These are phyloP conservation scores for Melieria crassipennis DNA, from an alignment of 2,888 invertebrate species.

Conservation along the genomic window DNA sequence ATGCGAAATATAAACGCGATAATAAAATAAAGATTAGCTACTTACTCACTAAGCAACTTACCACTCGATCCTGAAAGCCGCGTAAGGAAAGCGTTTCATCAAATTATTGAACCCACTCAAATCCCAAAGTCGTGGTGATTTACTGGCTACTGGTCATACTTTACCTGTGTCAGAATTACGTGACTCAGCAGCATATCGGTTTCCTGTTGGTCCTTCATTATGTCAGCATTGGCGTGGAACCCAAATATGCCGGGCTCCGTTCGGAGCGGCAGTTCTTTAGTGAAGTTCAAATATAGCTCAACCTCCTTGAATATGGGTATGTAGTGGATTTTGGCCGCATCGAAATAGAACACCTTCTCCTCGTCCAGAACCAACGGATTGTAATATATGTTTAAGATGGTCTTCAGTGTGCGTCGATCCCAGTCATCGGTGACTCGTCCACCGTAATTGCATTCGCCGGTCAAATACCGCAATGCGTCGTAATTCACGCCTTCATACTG, in stretches of 20 bases:
- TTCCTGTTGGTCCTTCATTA: conserved; percentile 90
- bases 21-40: conserved; percentile 52
- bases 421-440: conserved; percentile 96
- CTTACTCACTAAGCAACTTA: conserved; percentile 53
- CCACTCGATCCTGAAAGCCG: conserved; percentile 62
- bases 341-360: conserved; percentile 72
- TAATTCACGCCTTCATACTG: conserved; percentile 84
- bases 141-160: background rate
- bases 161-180: conserved; percentile 81
- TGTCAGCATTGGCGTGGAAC: conserved; percentile 92
- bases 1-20: background rate
- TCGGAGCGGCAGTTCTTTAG: conserved; percentile 76
- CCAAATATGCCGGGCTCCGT: conserved; percentile 90
- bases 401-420: conserved; percentile 88
- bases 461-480: conserved; percentile 88
- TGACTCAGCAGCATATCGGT: conserved; percentile 80
- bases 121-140: background rate
- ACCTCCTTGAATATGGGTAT: conserved; percentile 79
- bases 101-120: background rate
- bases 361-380: conserved; percentile 74
- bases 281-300: conserved; percentile 75
- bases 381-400: conserved; percentile 84
- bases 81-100: conserved; percentile 13
- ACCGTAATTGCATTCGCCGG: conserved; percentile 96
- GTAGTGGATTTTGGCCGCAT: conserved; percentile 75